These are phyloP conservation scores for Dryas iulia DNA, from an alignment of 1,140 invertebrate genomes.

Conservation along the genomic window DNA sequence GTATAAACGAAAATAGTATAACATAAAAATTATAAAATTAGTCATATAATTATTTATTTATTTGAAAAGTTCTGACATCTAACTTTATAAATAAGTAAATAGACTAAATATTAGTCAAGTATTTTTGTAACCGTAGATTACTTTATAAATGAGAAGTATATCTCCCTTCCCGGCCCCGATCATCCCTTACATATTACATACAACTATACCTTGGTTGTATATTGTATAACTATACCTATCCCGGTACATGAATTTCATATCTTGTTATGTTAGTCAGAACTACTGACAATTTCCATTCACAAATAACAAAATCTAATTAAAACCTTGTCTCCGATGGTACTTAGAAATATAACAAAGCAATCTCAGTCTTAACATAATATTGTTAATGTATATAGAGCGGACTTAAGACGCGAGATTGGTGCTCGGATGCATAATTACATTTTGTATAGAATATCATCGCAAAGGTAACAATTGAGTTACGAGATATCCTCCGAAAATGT, in stretches of 20 bases:
- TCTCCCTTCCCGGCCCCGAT: no score
- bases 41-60: no score
- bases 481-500: slow-evolving; percentile 30
- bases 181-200: no score
- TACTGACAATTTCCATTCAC: neutral
- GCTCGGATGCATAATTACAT: slow-evolving; percentile 28
- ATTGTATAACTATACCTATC: no score
- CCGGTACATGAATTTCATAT: neutral
- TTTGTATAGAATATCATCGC: slow-evolving; percentile 25
- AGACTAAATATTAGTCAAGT: no score
- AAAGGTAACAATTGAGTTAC: slow-evolving; percentile 35
- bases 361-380: neutral
- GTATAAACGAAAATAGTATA: no score
- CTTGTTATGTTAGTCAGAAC: neutral
- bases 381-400: slow-evolving; percentile 30
- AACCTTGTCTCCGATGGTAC: neutral
- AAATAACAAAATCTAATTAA: neutral
- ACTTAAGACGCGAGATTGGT: slow-evolving; percentile 24
- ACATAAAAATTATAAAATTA: no score
- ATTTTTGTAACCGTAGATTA: no score
- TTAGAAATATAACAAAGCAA: neutral
- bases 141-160: no score
- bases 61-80: no score
- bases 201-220: no score
- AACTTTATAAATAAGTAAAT: no score